Percentiles rank a stretch among this genome's conserved stretches.
phyloP scores from a whole-genome alignment of 2,888 invertebrate genomes.

The Drosophila yooni region DNA sequence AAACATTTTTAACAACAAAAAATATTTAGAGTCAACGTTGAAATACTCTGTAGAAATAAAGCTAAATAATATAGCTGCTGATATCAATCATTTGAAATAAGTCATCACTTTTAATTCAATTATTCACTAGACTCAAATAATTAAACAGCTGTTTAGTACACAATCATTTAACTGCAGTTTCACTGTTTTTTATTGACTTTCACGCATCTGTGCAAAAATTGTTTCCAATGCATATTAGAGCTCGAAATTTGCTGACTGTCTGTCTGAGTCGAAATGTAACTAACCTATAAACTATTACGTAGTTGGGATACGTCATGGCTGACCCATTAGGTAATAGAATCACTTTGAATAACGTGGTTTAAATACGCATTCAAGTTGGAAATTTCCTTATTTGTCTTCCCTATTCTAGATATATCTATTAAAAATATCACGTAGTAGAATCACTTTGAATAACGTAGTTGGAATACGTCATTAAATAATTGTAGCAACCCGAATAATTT shows the following conservation, averaged over 20 bases:
- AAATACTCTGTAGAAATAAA: background rate
- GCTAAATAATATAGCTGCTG: background rate
- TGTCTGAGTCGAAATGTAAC: background rate
- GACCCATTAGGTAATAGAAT: background rate
- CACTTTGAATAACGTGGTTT: conserved; percentile 1
- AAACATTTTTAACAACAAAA: too few relatives aligned
- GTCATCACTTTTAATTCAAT: background rate
- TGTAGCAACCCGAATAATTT: conserved; percentile 40
- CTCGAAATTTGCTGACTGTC: background rate
- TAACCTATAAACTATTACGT: background rate
- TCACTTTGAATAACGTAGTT: background rate
- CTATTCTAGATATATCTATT: background rate
- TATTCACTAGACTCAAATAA: conserved; percentile 12
- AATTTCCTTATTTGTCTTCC: background rate
- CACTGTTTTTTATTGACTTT: conserved; percentile 9
- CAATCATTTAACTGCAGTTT: conserved; percentile 1
- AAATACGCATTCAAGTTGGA: background rate
- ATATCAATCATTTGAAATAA: background rate
- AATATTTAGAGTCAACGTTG: too few relatives aligned
- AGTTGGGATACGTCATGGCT: background rate
- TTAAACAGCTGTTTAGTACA: conserved; percentile 28
- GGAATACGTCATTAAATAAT: conserved; percentile 11
- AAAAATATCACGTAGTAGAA: background rate
- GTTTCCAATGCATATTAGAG: conserved; percentile 10
- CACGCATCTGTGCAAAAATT: conserved; percentile 10